A percentile compares a stretch with the other conserved stretches of the same genome.
Evolutionary conservation across 2,888 invertebrate genomes (phyloP).

Genomic region (Arctia plantaginis): DNA sequence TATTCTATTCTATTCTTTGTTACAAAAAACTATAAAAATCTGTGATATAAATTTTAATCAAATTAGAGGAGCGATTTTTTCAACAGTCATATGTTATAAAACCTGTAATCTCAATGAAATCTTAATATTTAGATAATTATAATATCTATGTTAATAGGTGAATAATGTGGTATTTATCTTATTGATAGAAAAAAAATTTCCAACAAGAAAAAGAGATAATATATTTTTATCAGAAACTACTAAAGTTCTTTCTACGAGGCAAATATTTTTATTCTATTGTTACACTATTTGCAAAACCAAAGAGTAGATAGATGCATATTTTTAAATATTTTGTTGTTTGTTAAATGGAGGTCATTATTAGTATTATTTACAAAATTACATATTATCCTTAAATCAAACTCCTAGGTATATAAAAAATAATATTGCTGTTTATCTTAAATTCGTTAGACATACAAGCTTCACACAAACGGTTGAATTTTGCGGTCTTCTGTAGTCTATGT

Average conservation of each 20-base stretch:
- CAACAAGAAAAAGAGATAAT: no score
- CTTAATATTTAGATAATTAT: no score
- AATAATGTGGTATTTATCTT: no score
- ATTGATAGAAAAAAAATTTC: no score
- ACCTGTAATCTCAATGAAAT: no score
- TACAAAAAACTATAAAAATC: no score
- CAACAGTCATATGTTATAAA: no score
- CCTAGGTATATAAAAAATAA: not conserved
- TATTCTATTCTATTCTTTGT: no score
- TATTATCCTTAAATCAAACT: not conserved
- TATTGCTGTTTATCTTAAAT: not conserved
- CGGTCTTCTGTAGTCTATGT: slow-evolving; percentile 58
- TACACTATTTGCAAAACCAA: not conserved
- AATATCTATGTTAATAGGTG: no score
- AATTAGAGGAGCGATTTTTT: no score
- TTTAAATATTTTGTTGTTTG: not conserved
- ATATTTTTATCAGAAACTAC: not conserved
- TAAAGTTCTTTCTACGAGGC: not conserved
- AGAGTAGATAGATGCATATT: not conserved
- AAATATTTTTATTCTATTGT: not conserved
- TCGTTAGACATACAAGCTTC: not conserved
- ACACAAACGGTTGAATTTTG: not conserved
- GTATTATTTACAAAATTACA: not conserved
- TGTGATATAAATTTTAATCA: no score
- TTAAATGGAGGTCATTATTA: not conserved